A percentile compares a stretch with the other conserved stretches of the same genome.
Evolutionary conservation across 2,888 invertebrate species (phyloP).

Genomic region (Agrotis exclamationis): DNA sequence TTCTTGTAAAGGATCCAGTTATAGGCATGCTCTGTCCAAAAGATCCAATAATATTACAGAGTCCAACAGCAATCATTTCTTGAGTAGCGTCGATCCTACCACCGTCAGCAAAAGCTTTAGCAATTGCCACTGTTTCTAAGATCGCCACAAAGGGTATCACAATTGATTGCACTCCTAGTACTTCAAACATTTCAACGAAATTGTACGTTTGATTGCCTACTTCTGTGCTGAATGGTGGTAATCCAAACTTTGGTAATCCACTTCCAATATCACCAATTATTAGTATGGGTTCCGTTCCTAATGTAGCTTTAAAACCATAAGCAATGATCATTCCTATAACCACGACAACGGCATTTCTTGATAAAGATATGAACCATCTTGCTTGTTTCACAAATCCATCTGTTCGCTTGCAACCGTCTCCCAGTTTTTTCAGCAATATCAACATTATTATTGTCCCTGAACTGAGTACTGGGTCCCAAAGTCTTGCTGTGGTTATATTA

Average conservation of each 20-base stretch:
- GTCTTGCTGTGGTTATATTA: slow-evolving; percentile 91
- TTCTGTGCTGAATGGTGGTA: slow-evolving; percentile 93
- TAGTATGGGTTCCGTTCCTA: slow-evolving; percentile 90
- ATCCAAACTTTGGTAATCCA: slow-evolving; percentile 93
- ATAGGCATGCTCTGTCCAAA: slow-evolving; percentile 97
- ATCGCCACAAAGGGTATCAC: slow-evolving; percentile 94
- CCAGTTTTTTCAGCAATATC: slow-evolving; percentile 92
- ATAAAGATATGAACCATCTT: slow-evolving; percentile 93
- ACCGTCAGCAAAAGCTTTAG: slow-evolving; percentile 95
- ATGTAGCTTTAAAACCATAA: slow-evolving; percentile 76
- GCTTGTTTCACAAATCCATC: slow-evolving; percentile 85
- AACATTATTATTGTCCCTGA: slow-evolving; percentile 92
- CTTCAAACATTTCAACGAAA: slow-evolving; percentile 92
- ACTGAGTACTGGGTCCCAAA: slow-evolving; percentile 93
- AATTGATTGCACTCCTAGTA: slow-evolving; percentile 91
- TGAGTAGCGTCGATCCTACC: slow-evolving; percentile 96
- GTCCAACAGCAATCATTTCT: slow-evolving; percentile 97
- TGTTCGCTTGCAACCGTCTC: slow-evolving; percentile 89
- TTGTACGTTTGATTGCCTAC: slow-evolving; percentile 91
- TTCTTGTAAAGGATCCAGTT: slow-evolving; percentile 96
- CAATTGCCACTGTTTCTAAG: slow-evolving; percentile 94
- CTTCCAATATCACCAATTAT: slow-evolving; percentile 93
- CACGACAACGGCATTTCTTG: slow-evolving; percentile 95
- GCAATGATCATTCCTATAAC: slow-evolving; percentile 93
- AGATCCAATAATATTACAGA: slow-evolving; percentile 95